Conservation (phyloP, 1,140 invertebrate genomes). For the Olivierus martensii region DNA sequence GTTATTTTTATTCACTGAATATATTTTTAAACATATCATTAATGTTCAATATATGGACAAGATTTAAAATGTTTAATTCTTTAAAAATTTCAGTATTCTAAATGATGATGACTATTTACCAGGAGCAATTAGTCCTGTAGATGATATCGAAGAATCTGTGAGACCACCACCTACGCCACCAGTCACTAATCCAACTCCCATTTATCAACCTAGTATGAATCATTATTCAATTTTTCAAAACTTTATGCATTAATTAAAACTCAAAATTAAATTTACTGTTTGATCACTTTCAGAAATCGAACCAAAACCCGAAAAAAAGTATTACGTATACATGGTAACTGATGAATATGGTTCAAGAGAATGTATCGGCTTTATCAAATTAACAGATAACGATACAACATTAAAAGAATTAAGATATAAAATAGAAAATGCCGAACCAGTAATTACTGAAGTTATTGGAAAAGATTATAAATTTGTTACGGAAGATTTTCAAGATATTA, state of each 20-base stretch:
- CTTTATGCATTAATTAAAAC: background rate
- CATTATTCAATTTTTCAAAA: background rate
- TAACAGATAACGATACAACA: slow-evolving; percentile 1
- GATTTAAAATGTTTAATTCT: no score
- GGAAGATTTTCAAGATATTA: slow-evolving; percentile 1
- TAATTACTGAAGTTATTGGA: slow-evolving; percentile 1
- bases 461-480: slow-evolving; percentile 8
- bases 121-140: no score
- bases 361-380: background rate
- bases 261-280: background rate
- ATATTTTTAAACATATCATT: no score
- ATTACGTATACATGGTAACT: slow-evolving; percentile 2
- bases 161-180: no score
- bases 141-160: no score
- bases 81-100: no score
- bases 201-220: no score
- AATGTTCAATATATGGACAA: no score
- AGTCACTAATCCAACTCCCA: no score
- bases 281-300: background rate
- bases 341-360: slow-evolving; percentile 8
- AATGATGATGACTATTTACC: no score
- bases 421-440: background rate
- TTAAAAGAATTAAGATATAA: slow-evolving; percentile 1
- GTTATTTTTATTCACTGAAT: no score
- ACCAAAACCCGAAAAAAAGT: background rate